Evolutionary conservation across 1,140 invertebrate species (phyloP).

Genomic region (Lepidostoma basale): DNA sequence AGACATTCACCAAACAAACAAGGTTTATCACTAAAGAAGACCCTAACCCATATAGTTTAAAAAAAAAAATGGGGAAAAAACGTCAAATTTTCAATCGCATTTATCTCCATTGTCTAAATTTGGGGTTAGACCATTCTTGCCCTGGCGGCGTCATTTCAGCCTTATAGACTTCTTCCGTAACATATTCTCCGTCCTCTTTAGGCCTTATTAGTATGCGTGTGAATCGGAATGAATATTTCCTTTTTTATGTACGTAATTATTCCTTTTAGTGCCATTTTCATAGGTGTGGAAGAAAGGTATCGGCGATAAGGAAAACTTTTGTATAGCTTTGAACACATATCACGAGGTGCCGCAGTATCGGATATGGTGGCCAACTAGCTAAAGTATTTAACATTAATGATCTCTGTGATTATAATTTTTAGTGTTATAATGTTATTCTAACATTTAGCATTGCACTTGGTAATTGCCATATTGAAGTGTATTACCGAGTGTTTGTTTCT

Average conservation of each 20-base stretch:
- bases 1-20: neutral
- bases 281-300: neutral
- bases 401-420: slow-evolving; percentile 25
- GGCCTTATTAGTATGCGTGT: slow-evolving; percentile 18
- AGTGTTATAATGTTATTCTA: neutral
- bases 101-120: too few relatives aligned
- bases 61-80: too few relatives aligned
- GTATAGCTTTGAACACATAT: too few relatives aligned
- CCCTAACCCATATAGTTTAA: too few relatives aligned
- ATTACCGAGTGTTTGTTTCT: too few relatives aligned
- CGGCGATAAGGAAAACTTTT: too few relatives aligned
- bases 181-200: slow-evolving; percentile 8
- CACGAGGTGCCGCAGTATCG: too few relatives aligned
- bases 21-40: neutral
- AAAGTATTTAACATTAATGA: slow-evolving; percentile 1
- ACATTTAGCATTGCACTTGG: slow-evolving; percentile 4
- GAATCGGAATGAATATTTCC: neutral
- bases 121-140: neutral
- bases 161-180: neutral
- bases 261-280: slow-evolving; percentile 14
- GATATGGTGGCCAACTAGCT: too few relatives aligned
- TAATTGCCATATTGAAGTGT: neutral
- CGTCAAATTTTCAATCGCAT: too few relatives aligned
- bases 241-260: neutral
- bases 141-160: neutral